Conservation (phyloP, 2,888 invertebrate genomes). For the Coenonympha glycerion region DNA sequence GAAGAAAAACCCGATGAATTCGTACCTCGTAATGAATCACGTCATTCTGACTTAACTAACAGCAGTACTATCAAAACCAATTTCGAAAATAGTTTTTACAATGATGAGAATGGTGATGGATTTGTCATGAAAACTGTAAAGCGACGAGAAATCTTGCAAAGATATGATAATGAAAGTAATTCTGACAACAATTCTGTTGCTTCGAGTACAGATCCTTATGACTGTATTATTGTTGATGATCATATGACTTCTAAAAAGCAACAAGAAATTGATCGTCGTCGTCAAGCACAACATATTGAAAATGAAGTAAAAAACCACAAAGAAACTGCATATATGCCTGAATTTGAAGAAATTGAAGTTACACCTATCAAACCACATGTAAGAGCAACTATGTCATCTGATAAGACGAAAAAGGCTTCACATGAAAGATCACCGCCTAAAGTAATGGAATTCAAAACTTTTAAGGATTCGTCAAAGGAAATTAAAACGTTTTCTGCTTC, state of each 20-base stretch:
- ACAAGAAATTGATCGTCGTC: constrained; percentile 65
- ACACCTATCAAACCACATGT: constrained; percentile 69
- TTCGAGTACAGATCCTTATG: constrained; percentile 84
- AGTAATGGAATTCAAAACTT: constrained; percentile 71
- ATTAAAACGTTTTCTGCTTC: constrained; percentile 71
- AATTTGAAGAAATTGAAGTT: constrained; percentile 71
- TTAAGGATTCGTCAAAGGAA: constrained; percentile 70
- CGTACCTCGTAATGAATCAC: constrained; percentile 60
- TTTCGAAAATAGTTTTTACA: constrained; percentile 80
- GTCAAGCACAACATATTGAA: constrained; percentile 57
- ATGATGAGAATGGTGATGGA: constrained; percentile 79
- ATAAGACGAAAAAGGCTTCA: constrained; percentile 59
- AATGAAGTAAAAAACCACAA: constrained; percentile 62
- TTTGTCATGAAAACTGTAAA: constrained; percentile 83
- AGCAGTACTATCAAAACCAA: constrained; percentile 73
- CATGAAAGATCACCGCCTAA: constrained; percentile 63
- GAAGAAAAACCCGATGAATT: constrained; percentile 67
- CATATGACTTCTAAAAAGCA: constrained; percentile 77
- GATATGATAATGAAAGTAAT: constrained; percentile 80
- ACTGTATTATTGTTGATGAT: constrained; percentile 90
- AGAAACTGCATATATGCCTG: constrained; percentile 67
- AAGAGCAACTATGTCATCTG: constrained; percentile 59
- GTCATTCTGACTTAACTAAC: constrained; percentile 68
- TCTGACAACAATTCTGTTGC: constrained; percentile 79
- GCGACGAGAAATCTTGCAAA: constrained; percentile 82